phyloP scores from a whole-genome alignment of 2,797 vertebrate species.

The Delichon dasypus region DNA sequence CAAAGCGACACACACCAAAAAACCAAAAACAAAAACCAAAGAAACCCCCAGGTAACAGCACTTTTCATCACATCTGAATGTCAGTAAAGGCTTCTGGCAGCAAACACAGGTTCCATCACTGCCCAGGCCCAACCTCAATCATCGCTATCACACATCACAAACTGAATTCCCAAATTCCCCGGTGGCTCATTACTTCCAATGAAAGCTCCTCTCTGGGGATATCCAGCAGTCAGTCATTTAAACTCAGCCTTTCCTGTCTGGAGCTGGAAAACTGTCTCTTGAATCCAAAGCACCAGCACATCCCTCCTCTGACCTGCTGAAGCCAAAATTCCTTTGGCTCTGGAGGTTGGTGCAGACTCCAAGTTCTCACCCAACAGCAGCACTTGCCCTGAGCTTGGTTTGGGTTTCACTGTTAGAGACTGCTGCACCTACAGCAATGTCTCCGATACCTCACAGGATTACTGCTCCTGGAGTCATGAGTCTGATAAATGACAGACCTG shows the following conservation, averaged over 20 bases:
- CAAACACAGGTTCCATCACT: not conserved
- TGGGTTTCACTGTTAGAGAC: not conserved
- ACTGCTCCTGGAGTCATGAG: not conserved
- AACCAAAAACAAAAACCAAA: no score
- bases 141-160: not conserved
- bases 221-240: not conserved
- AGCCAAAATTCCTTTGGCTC: not conserved
- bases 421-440: no score
- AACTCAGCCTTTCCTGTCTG: not conserved
- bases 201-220: not conserved
- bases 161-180: not conserved
- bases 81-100: not conserved
- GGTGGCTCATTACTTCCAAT: not conserved
- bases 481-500: not conserved
- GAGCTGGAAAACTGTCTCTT: not conserved
- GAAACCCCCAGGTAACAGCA: not conserved
- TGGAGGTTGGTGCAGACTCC: not conserved
- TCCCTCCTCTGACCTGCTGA: not conserved
- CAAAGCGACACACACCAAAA: no score
- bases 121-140: not conserved
- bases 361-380: rapidly evolving
- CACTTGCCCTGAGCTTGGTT: not conserved
- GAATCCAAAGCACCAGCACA: not conserved
- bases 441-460: no score
- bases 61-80: not conserved